phyloP scores from a whole-genome alignment of 2,113 vertebrate genomes.

The Misgurnus anguillicaudatus region DNA sequence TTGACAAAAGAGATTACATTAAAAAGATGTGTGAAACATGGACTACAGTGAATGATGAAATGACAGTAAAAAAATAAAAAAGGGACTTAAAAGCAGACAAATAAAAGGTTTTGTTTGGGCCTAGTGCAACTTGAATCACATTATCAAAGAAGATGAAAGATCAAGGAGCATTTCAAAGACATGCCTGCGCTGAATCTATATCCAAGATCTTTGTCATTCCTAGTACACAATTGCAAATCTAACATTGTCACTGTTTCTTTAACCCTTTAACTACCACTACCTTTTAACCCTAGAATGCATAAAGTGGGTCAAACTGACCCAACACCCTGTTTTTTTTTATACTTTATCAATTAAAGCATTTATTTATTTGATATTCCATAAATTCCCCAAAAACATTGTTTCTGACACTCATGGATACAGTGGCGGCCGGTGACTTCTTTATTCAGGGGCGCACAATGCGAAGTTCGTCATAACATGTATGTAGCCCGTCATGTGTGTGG shows the following conservation, averaged over 20 bases:
- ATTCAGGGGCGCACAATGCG: too few species aligned
- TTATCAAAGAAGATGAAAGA: constrained; percentile 16
- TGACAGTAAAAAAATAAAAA: constrained; percentile 21
- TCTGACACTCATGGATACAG: too few species aligned
- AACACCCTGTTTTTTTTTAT: too few species aligned
- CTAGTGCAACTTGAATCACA: constrained; percentile 9
- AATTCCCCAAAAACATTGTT: too few species aligned
- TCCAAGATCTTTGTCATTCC: neutral
- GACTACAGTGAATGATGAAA: constrained; percentile 41
- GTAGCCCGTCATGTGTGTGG: too few species aligned
- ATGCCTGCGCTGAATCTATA: constrained; percentile 3
- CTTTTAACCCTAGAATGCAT: too few species aligned
- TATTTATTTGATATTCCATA: too few species aligned
- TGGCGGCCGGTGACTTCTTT: too few species aligned
- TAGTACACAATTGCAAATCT: neutral
- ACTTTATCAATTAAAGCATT: too few species aligned
- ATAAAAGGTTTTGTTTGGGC: neutral
- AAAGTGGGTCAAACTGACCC: too few species aligned
- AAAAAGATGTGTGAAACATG: constrained; percentile 9
- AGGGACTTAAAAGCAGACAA: constrained; percentile 9
- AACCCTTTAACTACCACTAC: too few species aligned
- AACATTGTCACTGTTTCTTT: neutral
- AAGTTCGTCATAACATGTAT: too few species aligned
- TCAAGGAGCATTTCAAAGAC: constrained; percentile 21
- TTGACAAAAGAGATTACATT: neutral